A percentile compares a stretch with the other conserved stretches of the same genome.
These are phyloP conservation scores for Azorinus chamasolen DNA, from an alignment of 2,888 invertebrate genomes.

Conservation along the genomic window DNA sequence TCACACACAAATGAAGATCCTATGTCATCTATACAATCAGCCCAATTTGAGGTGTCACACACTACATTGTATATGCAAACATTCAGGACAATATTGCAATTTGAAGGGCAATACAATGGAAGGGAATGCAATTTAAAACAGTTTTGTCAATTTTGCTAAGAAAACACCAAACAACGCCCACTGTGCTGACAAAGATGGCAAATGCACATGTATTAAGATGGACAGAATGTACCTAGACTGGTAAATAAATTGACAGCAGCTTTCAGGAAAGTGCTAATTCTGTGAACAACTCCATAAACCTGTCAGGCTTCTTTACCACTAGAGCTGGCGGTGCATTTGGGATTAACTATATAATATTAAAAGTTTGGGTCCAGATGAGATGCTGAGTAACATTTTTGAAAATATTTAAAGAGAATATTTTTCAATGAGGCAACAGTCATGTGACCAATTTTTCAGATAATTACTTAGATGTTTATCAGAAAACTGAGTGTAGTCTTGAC, in stretches of 20 bases:
- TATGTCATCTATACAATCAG: conserved; percentile 6
- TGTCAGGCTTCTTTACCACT: too few relatives aligned
- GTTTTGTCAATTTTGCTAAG: too few relatives aligned
- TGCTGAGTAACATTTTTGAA: too few relatives aligned
- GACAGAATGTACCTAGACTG: neutral
- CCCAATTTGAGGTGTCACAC: conserved; percentile 1
- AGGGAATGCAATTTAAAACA: conserved; percentile 12
- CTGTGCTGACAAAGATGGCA: neutral
- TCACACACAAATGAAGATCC: too few relatives aligned
- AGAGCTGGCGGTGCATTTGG: too few relatives aligned
- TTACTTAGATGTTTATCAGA: too few relatives aligned
- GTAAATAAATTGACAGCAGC: neutral
- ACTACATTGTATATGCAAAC: conserved; percentile 22
- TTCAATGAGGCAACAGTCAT: too few relatives aligned
- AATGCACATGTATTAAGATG: neutral
- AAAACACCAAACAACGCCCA: neutral
- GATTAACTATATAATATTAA: too few relatives aligned
- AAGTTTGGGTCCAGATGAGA: too few relatives aligned
- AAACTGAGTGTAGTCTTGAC: too few relatives aligned
- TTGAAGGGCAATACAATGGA: conserved; percentile 13
- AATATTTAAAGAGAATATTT: too few relatives aligned
- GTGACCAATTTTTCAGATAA: too few relatives aligned
- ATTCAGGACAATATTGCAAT: conserved; percentile 19
- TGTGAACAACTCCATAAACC: neutral
- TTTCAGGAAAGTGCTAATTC: conserved; percentile 9